Evolutionary conservation across 2,888 invertebrate species (phyloP), one percentile per base, ranked within the genome.

Genomic region (Leptura quadrifasciata): DNA sequence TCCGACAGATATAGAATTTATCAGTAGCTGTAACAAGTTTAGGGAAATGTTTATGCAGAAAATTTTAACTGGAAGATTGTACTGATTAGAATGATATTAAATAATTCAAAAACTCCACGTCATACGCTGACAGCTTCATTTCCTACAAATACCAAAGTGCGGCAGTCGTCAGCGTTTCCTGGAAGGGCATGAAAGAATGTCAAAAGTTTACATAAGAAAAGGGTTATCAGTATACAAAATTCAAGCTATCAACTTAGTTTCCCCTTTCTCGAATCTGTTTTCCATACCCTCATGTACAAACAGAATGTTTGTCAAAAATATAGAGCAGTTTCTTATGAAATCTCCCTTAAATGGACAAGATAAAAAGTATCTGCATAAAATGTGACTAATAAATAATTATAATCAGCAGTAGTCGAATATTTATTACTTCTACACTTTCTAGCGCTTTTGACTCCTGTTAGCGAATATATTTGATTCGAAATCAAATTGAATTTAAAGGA

Each of bases 201-300:
- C 72, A 72, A 27, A 63, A 72, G 72, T 72, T 72, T 72, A 31
- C 18, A 18, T 72, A 72, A 61, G 63, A 71, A 72, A 72, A 54
- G 72, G 72, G 63, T 58, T 72, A 64, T 63, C 63, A 55, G 27
- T 31, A 68, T 57, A 57, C 57, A 54, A 68, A 68, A 55, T 68
- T 55, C 47, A 47, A 47, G 47, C 47, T 47, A n/a, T 47, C 47
- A 47, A 47, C 47, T 47, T 47, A 47, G 47, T 47, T 47, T 47
- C 47, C 47, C 47, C 47, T 47, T 47, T 47, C 47, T n/a, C 47
- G 47, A 15, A 47, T 47, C 47, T 17, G n/a, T 47, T 47, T 47
- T 47, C 47, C n/a, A n/a, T n/a, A 15, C 47, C 47, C 47, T 47
- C 47, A 47, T 47, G n/a, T 47, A 47, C n/a, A n/a, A n/a, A n/a